phyloP scores from a whole-genome alignment of 2,113 vertebrate species.

The Lasiurus borealis region DNA sequence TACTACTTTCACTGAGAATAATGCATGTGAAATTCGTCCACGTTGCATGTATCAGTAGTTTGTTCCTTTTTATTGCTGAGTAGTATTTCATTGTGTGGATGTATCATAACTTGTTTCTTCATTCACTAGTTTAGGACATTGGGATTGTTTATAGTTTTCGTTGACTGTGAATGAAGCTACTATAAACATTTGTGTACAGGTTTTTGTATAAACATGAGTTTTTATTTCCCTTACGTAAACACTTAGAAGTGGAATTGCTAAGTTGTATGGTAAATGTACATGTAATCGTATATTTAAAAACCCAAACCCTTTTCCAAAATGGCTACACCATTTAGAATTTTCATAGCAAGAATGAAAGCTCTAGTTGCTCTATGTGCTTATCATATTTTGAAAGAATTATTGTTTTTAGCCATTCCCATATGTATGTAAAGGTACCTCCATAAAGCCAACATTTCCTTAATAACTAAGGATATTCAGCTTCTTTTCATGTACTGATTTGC shows the following conservation, averaged over 20 bases:
- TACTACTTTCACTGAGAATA: neutral
- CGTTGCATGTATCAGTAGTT: neutral
- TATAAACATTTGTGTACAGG: neutral
- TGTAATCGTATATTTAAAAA: neutral
- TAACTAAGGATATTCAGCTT: neutral
- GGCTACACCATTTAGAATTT: neutral
- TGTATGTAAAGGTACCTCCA: neutral
- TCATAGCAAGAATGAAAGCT: neutral
- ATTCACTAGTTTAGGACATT: neutral
- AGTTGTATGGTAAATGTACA: neutral
- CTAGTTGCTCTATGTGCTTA: neutral
- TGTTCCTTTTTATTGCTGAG: neutral
- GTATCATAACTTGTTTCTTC: neutral
- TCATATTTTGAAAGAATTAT: neutral
- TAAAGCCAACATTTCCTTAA: neutral
- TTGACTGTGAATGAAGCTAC: neutral
- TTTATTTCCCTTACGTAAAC: neutral
- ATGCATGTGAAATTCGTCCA: neutral
- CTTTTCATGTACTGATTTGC: neutral
- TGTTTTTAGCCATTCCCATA: neutral
- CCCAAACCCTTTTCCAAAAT: neutral
- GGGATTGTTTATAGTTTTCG: neutral
- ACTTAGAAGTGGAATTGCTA: neutral
- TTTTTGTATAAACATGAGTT: neutral
- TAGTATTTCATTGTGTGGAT: neutral